phyloP scores from a whole-genome alignment of 30 jellyfish, hydroid and myxozoan genomes.

The Hydractinia symbiolongicarpus region DNA sequence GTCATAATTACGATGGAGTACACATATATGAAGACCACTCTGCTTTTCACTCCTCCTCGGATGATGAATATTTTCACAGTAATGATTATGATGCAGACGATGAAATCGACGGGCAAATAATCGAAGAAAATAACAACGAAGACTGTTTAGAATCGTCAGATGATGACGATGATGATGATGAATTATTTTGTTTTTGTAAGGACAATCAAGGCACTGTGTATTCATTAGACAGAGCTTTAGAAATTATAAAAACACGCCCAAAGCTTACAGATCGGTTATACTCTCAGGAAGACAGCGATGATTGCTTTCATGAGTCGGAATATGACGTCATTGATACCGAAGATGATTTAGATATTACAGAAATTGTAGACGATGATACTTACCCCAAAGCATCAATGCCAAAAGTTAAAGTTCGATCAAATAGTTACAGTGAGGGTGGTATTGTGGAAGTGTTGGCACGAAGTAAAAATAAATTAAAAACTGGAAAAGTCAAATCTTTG shows the following conservation, averaged over 20 bases:
- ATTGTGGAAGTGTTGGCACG: background rate
- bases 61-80: conserved; percentile 41
- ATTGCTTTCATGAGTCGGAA: conserved; percentile 90
- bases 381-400: background rate
- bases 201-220: conserved; percentile 7
- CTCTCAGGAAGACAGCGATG: conserved; percentile 79
- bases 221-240: conserved; percentile 38
- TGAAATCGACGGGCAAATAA: conserved; percentile 48
- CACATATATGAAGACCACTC: no score
- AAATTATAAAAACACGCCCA: conserved; percentile 50
- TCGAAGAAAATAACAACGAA: conserved; percentile 25
- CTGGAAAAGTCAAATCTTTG: conserved; percentile 35
- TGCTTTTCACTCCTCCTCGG: conserved; percentile 9
- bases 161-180: conserved; percentile 23
- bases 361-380: background rate
- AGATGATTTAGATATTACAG: conserved; percentile 23
- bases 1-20: no score
- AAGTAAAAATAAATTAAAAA: conserved; percentile 20
- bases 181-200: conserved; percentile 7
- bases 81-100: conserved; percentile 92
- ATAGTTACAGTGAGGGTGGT: conserved; percentile 16
- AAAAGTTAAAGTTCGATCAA: conserved; percentile 25
- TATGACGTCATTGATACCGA: conserved; percentile 91
- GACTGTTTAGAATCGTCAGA: background rate
- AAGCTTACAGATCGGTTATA: conserved; percentile 53